phyloP scores from a whole-genome alignment of 1,140 invertebrate genomes.

The Macrobrachium nipponense region DNA sequence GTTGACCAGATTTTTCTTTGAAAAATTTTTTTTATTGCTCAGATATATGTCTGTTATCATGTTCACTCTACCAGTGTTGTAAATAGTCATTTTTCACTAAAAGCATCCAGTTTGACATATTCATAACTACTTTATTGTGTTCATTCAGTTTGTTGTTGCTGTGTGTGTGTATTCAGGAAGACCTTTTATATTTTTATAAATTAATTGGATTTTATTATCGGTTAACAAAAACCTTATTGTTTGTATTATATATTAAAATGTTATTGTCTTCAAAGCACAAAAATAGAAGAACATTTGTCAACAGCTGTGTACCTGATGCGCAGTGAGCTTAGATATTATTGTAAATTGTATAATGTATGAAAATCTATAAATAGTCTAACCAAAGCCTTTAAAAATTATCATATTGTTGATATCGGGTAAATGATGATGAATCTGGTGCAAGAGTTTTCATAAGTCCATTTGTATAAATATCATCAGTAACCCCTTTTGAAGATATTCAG shows the following conservation, averaged over 20 bases:
- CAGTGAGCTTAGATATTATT: conserved; percentile 18
- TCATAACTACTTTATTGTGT: conserved; percentile 41
- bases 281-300: conserved; percentile 26
- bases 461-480: conserved; percentile 49
- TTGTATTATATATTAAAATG: conserved; percentile 30
- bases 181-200: conserved; percentile 55
- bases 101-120: conserved; percentile 39
- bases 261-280: conserved; percentile 56
- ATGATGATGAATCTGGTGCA: conserved; percentile 43
- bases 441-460: conserved; percentile 52
- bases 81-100: conserved; percentile 43
- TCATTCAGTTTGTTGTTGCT: conserved; percentile 45
- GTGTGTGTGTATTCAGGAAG: conserved; percentile 55
- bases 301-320: conserved; percentile 20
- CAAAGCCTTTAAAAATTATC: conserved; percentile 21
- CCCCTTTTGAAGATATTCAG: conserved; percentile 54
- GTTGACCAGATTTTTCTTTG: conserved; percentile 30
- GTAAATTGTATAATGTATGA: conserved; percentile 9
- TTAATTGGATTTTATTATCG: conserved; percentile 39
- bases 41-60: conserved; percentile 49
- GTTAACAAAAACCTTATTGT: conserved; percentile 33
- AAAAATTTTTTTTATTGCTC: conserved; percentile 53
- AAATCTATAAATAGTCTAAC: conserved; percentile 22
- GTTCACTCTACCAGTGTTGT: conserved; percentile 45
- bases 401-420: conserved; percentile 19